Percentiles rank a stretch among this genome's conserved stretches.
phyloP scores from a whole-genome alignment of 2,113 vertebrate genomes.

The Elanus axillaris region DNA sequence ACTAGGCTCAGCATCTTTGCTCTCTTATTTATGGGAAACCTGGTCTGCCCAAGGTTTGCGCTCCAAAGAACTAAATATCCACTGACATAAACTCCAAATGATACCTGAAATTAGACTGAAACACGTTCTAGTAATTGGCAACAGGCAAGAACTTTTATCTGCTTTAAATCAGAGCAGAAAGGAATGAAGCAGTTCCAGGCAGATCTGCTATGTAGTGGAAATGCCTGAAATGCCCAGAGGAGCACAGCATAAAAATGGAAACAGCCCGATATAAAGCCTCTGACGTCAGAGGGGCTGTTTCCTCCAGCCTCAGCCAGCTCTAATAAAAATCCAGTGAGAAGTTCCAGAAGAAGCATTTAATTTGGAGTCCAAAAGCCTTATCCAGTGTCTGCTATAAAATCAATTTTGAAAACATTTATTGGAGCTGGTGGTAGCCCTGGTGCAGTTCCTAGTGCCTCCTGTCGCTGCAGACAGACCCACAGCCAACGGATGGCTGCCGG shows the following conservation, averaged over 20 bases:
- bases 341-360: not conserved
- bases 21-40: not conserved
- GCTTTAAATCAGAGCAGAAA: not conserved
- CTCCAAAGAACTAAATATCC: not conserved
- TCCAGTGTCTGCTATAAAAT: not conserved
- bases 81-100: not conserved
- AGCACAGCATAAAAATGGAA: conserved; percentile 35
- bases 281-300: conserved; percentile 27
- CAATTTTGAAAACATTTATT: not conserved
- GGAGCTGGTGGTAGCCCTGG: not conserved
- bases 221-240: conserved; percentile 32
- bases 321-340: conserved; percentile 2
- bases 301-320: conserved; percentile 12
- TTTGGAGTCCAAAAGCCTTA: not conserved
- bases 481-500: rapidly evolving
- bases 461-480: not conserved
- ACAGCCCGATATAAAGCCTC: not conserved
- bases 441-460: not conserved
- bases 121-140: not conserved
- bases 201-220: not conserved
- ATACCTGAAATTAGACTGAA: conserved; percentile 1
- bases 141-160: not conserved
- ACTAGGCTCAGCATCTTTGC: not conserved
- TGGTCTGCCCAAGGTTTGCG: not conserved
- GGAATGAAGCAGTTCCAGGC: not conserved